Evolutionary conservation across 2,888 invertebrate species (phyloP), one percentile per base, ranked within the genome.

Genomic region (Thecocarcelia acutangulata): DNA sequence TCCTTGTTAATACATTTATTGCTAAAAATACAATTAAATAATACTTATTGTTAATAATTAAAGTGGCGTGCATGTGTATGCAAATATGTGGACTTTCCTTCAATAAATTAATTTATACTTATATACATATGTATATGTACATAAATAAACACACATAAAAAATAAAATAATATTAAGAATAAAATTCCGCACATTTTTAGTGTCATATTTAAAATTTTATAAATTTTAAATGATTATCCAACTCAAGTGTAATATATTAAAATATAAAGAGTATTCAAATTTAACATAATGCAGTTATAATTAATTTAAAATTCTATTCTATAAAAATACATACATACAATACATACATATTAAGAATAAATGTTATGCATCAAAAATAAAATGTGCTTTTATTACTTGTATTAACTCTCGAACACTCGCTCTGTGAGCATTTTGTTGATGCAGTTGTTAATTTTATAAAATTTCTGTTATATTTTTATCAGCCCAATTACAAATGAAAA

Each of bases 181-280:
- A 50, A 50, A 63, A 68, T 52, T 40, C 33, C 56, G 69, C 81
- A 82, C 73, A 82, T 74, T 66, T 76, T 70, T 74, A 64, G 77
- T 82, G 69, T 82, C 74, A 76, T 81, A 81, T 74, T 77, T 82
- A 66, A 82, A 74, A 77, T 77, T 82, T 82, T 82, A 77, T 74
- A 77, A 74, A 77, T 82, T 77, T 82, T 82, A 77, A 77, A 70
- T 82, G 11, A 63, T 68, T 13, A 66, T 70, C 59, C 69, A 81
- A 73, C 33, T 50, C 44, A 77, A 72, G 48, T 80, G 75, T 80
- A 80, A 48, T 12, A 70, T 74, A 42, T 13, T 21, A 37, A 50
- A 68, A 52, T 59, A 37, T 21, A 46, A 48, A 66, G 21, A 70
- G 37, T 28, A 28, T 63, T 33, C 28, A 46, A 63, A 63, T 46